These are phyloP conservation scores for Microcebus tavaratra DNA, from an alignment of 2,113 vertebrate species.

Conservation along the genomic window DNA sequence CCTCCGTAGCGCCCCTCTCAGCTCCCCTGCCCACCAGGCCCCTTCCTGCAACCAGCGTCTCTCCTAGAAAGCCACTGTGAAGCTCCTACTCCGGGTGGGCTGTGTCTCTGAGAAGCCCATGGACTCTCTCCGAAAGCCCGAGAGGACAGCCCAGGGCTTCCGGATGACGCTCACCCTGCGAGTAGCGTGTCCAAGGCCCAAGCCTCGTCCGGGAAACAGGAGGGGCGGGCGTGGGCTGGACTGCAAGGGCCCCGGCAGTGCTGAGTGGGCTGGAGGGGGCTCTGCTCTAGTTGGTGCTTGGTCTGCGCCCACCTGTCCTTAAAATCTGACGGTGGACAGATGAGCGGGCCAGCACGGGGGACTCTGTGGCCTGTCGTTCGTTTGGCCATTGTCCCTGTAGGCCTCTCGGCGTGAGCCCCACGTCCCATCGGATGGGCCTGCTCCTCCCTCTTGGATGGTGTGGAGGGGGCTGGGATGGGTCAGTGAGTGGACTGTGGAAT, in stretches of 20 bases:
- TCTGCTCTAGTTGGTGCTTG: background rate
- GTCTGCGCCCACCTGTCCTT: background rate
- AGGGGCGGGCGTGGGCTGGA: background rate
- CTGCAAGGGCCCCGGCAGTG: no score
- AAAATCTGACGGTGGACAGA: background rate
- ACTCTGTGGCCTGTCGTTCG: rapidly evolving
- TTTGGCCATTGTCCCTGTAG: rapidly evolving
- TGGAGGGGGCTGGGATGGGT: background rate
- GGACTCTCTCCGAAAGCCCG: rapidly evolving
- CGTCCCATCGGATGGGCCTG: rapidly evolving
- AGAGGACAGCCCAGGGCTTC: no score
- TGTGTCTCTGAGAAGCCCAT: background rate
- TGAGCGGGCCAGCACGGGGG: rapidly evolving
- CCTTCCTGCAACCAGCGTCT: rapidly evolving
- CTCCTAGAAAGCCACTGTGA: background rate
- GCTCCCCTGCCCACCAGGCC: background rate
- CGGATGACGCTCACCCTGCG: rapidly evolving
- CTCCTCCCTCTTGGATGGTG: background rate
- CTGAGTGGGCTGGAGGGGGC: no score
- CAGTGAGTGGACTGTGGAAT: background rate
- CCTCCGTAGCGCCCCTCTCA: background rate
- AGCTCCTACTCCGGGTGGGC: background rate
- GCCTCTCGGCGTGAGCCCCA: background rate
- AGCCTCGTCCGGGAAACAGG: no score
- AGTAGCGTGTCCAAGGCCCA: rapidly evolving